A percentile compares a stretch with the other conserved stretches of the same genome.
phyloP scores from a whole-genome alignment of 2,797 vertebrate species.

The Pagetopsis macropterus region DNA sequence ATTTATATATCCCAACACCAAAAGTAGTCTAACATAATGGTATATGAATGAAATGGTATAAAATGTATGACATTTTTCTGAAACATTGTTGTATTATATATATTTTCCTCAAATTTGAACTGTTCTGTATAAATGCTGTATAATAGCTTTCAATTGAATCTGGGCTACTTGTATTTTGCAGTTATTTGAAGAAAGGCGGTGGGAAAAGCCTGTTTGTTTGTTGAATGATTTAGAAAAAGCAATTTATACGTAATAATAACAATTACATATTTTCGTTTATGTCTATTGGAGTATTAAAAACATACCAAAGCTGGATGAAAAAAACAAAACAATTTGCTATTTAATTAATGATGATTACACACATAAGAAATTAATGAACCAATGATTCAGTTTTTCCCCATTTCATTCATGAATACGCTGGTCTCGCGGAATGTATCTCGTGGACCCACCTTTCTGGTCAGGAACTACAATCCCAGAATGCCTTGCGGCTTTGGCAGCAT shows the following conservation, averaged over 20 bases:
- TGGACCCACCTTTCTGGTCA: constrained; percentile 17
- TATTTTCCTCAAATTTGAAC: background rate
- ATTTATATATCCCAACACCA: background rate
- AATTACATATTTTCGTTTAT: background rate
- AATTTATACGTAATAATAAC: background rate
- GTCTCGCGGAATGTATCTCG: background rate
- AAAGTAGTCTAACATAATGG: background rate
- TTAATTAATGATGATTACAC: background rate
- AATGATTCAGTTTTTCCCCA: background rate
- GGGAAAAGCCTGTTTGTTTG: background rate
- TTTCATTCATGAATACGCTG: constrained; percentile 25
- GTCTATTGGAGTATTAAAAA: background rate
- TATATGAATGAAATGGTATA: no score
- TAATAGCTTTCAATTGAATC: no score
- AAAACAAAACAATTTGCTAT: background rate
- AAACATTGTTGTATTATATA: background rate
- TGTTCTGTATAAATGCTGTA: background rate
- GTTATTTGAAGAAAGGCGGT: background rate
- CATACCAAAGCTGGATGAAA: background rate
- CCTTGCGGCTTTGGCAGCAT: constrained; percentile 64
- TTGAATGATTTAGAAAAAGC: background rate
- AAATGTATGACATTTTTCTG: background rate
- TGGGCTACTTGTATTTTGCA: background rate
- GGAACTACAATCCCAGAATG: constrained; percentile 87
- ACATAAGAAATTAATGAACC: background rate